A percentile compares a stretch with the other conserved stretches of the same genome.
These are phyloP conservation scores for Amphiprion clarkii DNA, from an alignment of 2,797 vertebrate genomes.

Conservation along the genomic window DNA sequence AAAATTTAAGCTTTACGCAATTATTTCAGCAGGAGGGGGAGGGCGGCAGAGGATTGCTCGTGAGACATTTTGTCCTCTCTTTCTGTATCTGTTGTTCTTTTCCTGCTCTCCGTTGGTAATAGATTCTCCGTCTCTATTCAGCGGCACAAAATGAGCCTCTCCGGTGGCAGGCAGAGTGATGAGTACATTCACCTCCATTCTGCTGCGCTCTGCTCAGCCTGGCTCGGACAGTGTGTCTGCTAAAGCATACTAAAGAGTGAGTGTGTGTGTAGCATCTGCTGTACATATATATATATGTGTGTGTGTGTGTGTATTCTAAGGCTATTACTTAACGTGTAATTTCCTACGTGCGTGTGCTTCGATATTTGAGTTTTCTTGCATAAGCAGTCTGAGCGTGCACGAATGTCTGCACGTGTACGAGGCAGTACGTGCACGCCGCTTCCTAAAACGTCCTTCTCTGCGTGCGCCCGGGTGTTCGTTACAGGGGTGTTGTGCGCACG, in stretches of 20 bases:
- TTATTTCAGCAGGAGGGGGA: constrained; percentile 39
- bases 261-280: constrained; percentile 17
- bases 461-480: constrained; percentile 22
- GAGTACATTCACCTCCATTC: constrained; percentile 70
- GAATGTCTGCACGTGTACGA: too few species aligned
- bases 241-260: constrained; percentile 5
- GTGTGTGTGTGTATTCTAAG: neutral
- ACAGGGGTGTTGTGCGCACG: constrained; percentile 24
- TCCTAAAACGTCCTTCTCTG: constrained; percentile 8
- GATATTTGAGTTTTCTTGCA: constrained; percentile 1
- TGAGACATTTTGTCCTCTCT: constrained; percentile 64
- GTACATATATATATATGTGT: constrained; percentile 30
- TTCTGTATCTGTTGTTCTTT: constrained; percentile 66
- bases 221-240: constrained; percentile 19
- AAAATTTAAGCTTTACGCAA: constrained; percentile 35
- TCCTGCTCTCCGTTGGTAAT: constrained; percentile 62
- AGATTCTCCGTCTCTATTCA: constrained; percentile 73
- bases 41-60: constrained; percentile 23
- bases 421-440: neutral
- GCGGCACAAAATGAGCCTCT: constrained; percentile 75
- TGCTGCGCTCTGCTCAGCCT: constrained; percentile 45
- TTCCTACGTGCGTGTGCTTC: neutral
- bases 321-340: constrained; percentile 26
- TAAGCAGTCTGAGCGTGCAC: neutral
- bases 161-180: constrained; percentile 70